Percentiles rank a stretch among this genome's conserved stretches.
Evolutionary conservation across 2,797 vertebrate genomes (phyloP).

Genomic region (Sibirionetta formosa): DNA sequence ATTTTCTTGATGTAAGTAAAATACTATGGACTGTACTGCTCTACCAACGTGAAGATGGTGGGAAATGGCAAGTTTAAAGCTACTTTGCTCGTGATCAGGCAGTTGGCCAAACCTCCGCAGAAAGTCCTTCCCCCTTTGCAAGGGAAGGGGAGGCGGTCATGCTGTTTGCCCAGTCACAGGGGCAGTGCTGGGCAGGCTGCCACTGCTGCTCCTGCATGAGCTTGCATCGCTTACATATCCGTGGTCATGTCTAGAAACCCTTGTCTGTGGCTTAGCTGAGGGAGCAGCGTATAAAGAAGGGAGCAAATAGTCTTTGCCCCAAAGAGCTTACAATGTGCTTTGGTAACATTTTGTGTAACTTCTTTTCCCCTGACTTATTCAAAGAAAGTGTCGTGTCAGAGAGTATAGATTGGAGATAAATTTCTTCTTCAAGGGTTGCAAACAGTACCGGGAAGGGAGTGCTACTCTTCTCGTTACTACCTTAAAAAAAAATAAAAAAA

Average conservation of each 20-base stretch:
- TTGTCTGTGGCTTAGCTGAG: fast-evolving
- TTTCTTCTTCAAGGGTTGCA: neutral
- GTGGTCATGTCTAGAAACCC: neutral
- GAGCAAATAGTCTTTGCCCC: neutral
- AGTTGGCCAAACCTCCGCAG: neutral
- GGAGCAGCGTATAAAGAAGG: neutral
- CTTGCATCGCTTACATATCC: neutral
- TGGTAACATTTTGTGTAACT: neutral
- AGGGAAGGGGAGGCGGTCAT: neutral
- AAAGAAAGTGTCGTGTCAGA: neutral
- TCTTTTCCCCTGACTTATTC: neutral
- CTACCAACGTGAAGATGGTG: neutral
- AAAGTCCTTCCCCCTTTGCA: neutral
- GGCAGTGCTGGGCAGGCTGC: neutral
- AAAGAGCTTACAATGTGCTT: fast-evolving
- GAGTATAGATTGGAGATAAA: neutral
- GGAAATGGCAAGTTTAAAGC: too few relatives aligned
- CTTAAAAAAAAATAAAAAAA: neutral
- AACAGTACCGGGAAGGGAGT: neutral
- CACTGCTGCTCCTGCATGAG: neutral
- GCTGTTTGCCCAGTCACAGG: neutral
- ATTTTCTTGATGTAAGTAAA: neutral
- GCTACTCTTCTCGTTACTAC: neutral
- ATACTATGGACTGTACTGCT: neutral
- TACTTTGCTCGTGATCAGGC: too few relatives aligned